Evolutionary conservation across 2,113 vertebrate genomes (phyloP).

Genomic region (Seriola dumerili): DNA sequence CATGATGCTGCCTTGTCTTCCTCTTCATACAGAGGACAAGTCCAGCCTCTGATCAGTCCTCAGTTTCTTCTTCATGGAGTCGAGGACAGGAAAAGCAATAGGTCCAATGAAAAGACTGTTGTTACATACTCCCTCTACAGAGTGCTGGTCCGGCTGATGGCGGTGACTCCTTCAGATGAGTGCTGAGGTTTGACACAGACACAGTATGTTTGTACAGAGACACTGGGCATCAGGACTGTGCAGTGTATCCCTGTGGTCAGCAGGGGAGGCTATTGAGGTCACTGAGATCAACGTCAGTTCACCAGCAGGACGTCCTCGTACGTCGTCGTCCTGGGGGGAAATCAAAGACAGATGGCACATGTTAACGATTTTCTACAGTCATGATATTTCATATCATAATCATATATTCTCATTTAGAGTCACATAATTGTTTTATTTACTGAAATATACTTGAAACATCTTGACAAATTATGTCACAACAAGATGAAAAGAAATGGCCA

Average conservation of each 20-base stretch:
- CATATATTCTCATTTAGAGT: background rate
- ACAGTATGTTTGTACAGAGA: background rate
- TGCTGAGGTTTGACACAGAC: conserved; percentile 33
- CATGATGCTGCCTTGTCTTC: conserved; percentile 2
- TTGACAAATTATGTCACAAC: background rate
- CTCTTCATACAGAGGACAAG: background rate
- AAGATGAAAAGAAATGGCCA: too few species aligned
- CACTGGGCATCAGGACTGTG: background rate
- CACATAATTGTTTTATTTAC: background rate
- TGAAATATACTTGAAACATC: background rate
- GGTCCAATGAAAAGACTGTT: background rate
- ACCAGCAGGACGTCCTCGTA: conserved; percentile 85
- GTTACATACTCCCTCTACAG: background rate
- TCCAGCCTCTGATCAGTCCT: background rate
- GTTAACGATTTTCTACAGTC: background rate
- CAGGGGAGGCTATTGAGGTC: conserved; percentile 54
- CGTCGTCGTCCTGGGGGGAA: conserved; percentile 81
- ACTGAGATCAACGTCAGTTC: conserved; percentile 74
- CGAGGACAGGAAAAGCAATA: background rate
- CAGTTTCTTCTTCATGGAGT: background rate
- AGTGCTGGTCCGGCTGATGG: conserved; percentile 15
- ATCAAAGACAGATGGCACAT: background rate
- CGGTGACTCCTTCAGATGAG: background rate
- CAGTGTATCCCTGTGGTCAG: conserved; percentile 52
- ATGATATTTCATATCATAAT: background rate